Percentiles rank a stretch among this genome's conserved stretches.
These are phyloP conservation scores for Masticophis lateralis DNA, from an alignment of 2,797 vertebrate species.

Conservation along the genomic window DNA sequence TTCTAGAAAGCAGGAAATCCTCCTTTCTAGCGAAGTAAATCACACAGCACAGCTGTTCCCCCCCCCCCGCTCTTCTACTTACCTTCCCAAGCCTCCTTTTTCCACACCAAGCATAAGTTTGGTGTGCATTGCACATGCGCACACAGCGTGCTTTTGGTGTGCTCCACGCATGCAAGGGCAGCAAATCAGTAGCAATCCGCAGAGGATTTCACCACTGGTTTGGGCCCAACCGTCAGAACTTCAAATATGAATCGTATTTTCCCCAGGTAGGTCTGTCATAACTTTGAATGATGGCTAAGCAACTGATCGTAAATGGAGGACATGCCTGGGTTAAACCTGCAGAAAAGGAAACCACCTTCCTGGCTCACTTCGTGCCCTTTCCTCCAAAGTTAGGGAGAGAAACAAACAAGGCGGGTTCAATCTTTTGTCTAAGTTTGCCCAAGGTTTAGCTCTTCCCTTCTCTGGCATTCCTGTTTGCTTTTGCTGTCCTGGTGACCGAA, in stretches of 20 bases:
- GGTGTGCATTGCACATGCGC: too few relatives aligned
- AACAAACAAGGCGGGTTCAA: conserved; percentile 37
- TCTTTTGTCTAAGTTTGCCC: conserved; percentile 60
- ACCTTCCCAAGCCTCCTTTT: too few relatives aligned
- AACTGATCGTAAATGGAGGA: background rate
- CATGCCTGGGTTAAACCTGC: background rate
- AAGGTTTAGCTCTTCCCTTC: conserved; percentile 53
- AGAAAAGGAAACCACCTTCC: background rate
- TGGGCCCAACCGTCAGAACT: background rate
- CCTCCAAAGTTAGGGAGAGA: accelerated
- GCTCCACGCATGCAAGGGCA: too few relatives aligned
- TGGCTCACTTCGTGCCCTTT: background rate
- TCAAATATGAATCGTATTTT: background rate
- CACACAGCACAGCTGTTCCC: too few relatives aligned
- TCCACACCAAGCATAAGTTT: too few relatives aligned
- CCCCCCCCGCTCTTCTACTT: too few relatives aligned
- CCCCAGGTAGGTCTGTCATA: background rate
- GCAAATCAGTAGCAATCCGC: too few relatives aligned
- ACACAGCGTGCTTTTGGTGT: too few relatives aligned
- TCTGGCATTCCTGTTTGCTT: conserved; percentile 56
- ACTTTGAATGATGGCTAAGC: background rate
- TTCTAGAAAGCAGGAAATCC: too few relatives aligned
- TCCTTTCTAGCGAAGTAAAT: too few relatives aligned
- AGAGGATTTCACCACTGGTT: too few relatives aligned
- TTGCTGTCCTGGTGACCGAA: conserved; percentile 59